Evolutionary conservation across 2,888 invertebrate genomes (phyloP).

Genomic region (Drosophila sordidapex): DNA sequence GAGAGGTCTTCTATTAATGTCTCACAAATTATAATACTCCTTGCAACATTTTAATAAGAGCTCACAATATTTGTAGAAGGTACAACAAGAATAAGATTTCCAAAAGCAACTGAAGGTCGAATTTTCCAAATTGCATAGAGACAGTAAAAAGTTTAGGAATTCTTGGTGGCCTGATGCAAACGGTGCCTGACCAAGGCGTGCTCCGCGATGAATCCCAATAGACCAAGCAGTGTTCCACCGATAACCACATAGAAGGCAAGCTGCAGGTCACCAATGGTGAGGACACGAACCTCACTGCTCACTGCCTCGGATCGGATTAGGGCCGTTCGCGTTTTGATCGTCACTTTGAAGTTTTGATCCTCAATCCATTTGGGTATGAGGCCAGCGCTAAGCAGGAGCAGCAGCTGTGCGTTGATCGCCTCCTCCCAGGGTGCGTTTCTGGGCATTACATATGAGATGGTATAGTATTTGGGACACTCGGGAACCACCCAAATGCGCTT

Average conservation of each 20-base stretch:
- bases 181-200: conserved; percentile 23
- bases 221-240: conserved; percentile 73
- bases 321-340: conserved; percentile 46
- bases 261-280: conserved; percentile 83
- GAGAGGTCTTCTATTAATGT: background rate
- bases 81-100: background rate
- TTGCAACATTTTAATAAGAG: background rate
- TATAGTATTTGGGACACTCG: conserved; percentile 84
- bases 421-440: conserved; percentile 83
- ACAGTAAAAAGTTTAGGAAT: background rate
- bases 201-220: conserved; percentile 66
- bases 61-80: background rate
- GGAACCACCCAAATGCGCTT: conserved; percentile 81
- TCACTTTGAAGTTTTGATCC: conserved; percentile 74
- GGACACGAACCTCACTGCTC: conserved; percentile 67
- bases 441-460: conserved; percentile 83
- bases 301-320: conserved; percentile 28
- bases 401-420: conserved; percentile 80
- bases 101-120: background rate
- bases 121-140: background rate
- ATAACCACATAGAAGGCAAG: conserved; percentile 83
- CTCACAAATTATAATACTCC: background rate
- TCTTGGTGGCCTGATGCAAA: conserved; percentile 3
- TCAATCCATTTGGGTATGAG: conserved; percentile 83
- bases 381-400: conserved; percentile 80